These are phyloP conservation scores for Platysteira castanea DNA, from an alignment of 2,113 vertebrate species.

Conservation along the genomic window DNA sequence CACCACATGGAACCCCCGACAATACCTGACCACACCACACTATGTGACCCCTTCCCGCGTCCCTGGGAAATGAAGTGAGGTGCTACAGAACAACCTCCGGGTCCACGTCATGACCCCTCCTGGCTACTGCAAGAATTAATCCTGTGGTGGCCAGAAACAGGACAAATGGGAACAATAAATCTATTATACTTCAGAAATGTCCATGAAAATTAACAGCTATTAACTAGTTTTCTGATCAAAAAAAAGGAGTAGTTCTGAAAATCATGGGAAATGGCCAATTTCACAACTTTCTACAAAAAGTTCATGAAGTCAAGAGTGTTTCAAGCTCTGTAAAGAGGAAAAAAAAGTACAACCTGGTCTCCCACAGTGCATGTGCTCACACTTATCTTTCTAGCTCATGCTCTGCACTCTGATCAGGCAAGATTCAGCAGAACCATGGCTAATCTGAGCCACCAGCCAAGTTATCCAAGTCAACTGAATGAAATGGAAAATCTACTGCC, in stretches of 20 bases:
- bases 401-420: not conserved
- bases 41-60: fast-evolving
- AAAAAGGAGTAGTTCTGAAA: not conserved
- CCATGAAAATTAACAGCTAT: not conserved
- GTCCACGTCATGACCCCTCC: too few species aligned
- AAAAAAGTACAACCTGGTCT: not conserved
- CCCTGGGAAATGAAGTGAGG: fast-evolving
- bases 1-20: fast-evolving
- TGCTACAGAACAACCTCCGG: fast-evolving
- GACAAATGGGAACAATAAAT: not conserved
- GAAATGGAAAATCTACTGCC: not conserved
- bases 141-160: not conserved
- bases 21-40: not conserved
- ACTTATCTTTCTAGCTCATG: not conserved
- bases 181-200: not conserved
- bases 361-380: not conserved
- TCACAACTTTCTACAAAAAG: not conserved
- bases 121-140: not conserved
- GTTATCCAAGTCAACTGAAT: not conserved
- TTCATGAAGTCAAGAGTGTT: fast-evolving
- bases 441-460: not conserved
- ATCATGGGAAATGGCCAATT: not conserved
- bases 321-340: not conserved
- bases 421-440: not conserved
- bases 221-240: not conserved